Evolutionary conservation across 2,113 vertebrate species (phyloP).

Genomic region (Aldabrachelys gigantea): DNA sequence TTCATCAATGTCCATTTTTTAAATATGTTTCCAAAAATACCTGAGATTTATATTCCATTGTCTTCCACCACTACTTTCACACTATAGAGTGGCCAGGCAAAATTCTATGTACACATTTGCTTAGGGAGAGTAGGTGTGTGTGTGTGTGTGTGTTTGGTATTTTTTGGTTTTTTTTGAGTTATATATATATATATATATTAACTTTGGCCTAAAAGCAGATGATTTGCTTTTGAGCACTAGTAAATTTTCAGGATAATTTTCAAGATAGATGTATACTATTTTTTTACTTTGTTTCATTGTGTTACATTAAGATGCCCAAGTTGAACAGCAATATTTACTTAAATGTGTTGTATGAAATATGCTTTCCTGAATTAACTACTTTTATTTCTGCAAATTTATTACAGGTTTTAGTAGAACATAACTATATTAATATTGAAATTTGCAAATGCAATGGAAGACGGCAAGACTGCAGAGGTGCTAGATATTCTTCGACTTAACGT

Average conservation of each 20-base stretch:
- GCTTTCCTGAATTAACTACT: background rate
- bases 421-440: background rate
- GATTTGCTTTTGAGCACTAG: background rate
- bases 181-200: too few relatives aligned
- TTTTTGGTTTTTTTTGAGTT: background rate
- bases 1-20: background rate
- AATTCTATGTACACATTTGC: background rate
- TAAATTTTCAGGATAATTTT: background rate
- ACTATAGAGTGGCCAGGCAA: accelerated
- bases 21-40: background rate
- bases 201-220: background rate
- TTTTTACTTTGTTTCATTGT: accelerated
- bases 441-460: slow-evolving; percentile 56
- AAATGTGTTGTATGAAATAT: accelerated
- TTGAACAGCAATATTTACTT: background rate
- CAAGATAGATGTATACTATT: background rate
- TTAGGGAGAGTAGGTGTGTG: background rate
- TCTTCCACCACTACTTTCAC: background rate
- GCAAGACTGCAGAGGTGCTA: slow-evolving; percentile 30
- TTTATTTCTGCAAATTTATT: background rate
- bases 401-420: background rate
- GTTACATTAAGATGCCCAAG: background rate
- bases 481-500: slow-evolving; percentile 75
- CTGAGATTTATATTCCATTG: background rate
- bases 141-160: background rate